Evolutionary conservation across 2,888 invertebrate genomes (phyloP), one percentile per base, ranked within the genome.

Genomic region (Tachystola acroxantha): DNA sequence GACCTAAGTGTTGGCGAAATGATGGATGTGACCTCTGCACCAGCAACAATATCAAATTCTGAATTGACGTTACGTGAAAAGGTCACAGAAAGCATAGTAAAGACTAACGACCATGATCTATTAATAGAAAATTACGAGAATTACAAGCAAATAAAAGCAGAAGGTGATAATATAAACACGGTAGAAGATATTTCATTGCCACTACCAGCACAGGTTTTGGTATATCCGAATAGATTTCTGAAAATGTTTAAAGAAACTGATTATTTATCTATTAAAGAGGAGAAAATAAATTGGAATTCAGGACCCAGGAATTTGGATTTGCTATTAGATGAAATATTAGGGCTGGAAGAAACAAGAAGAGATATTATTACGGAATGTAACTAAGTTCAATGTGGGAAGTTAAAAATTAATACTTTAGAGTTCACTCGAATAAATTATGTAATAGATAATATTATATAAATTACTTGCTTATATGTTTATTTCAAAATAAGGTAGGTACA

Each of bases 71-170:
- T 33, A 9, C 27, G 12, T 3, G 44, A 55, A 7, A 42, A 46
- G 10, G 72, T 91, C 1, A 89, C 91, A 39, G 88, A 91, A 20
- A 82, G 85, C 36, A 91, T 92, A 38, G 67, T 90, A 1, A 84
- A 86, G 40, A 71, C 81, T 0, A 71, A 81, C 37, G 90, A 90
- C 53, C 66, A 84, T 0, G 87, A 86, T 55, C 74, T 92, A 6
- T 64, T 91, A 34, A 69, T 80, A 1, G 69, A 81, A 28, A 81
- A 91, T 25, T 90, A 88, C 51, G 81, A 86, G 32, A 76, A 74
- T 24, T 36, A 41, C 29, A 3, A 28, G 6, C 19, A 41, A 39
- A 19, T 29, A 12, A 39, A 38, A 30, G 9, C 33, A 6, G 20
- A 46, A 31, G n/a, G n/a, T n/a, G n/a, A n/a, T n/a, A 16, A 4